Base-by-base conservation (phyloP, 2,797 vertebrate species). In the Pelodytes ibericus region DNA sequence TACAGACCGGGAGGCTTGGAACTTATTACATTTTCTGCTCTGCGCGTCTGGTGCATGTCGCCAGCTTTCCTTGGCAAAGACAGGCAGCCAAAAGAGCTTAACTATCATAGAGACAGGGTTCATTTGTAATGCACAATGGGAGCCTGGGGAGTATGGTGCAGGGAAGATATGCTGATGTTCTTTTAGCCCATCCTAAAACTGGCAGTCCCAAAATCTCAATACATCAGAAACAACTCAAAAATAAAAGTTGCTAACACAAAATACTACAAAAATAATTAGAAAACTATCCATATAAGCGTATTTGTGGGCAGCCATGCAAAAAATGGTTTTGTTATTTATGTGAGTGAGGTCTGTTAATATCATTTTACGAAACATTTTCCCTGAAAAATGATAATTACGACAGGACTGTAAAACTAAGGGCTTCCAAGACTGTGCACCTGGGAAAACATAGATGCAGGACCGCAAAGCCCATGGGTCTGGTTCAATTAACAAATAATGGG, bases 31-130 rank as follows among this genome's bases (percentile, higher is more conserved):
- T 58, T 4, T 20, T 74, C 26, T 47, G 72, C 56, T 74, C 20
- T 49, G 29, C 24, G 26, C 41, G 64, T 75, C 57, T 49, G 69
- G 57, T 75, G 27, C 1, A 65, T 61, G 64, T 61, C 73, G 41
- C 73, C 57, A 61, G 65, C 57, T 75, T 75, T 75, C 57, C 39
- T 68, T 75, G 64, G 57, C 56, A 51, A n/a, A 36, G n/a, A 33
- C 25, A 4, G 4, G 22, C 56, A 22, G 63, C 63, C 60, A 60
- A 36, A 61, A 31, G 29, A 27, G 57, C 56, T 69, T 69, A 75
- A 62, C 65, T 47, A 56, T 69, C 56, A 41, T 29, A 74, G 63
- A 67, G 72, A 67, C 73, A 49, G 57, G 69, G 73, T 75, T 61
- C 41, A 68, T 75, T 75, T 61, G 65, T 69, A 61, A 41, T 49